A percentile compares a stretch with the other conserved stretches of the same genome.
phyloP scores from a whole-genome alignment of 2,797 vertebrate species.

The Tauraco hartlaubi region DNA sequence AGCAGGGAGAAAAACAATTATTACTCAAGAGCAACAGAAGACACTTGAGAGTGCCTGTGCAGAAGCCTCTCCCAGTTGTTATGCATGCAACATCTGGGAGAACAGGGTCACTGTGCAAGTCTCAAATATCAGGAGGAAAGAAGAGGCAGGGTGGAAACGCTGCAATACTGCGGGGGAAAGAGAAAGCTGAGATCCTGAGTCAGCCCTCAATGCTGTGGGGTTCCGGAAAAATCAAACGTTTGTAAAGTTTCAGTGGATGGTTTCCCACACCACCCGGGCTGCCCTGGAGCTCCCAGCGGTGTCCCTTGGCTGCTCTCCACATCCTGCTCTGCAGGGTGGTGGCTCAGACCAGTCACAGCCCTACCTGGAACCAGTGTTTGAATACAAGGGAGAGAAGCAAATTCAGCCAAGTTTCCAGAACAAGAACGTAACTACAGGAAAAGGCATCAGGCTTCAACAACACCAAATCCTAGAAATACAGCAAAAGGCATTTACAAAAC shows the following conservation, averaged over 20 bases:
- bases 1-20: background rate
- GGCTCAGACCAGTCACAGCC: constrained; percentile 19
- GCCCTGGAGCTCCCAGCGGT: background rate
- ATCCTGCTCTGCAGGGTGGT: constrained; percentile 65
- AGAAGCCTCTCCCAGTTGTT: background rate
- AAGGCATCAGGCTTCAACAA: background rate
- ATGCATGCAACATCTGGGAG: background rate
- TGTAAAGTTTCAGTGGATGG: constrained; percentile 41
- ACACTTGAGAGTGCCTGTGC: background rate
- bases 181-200: background rate
- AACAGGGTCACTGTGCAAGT: constrained; percentile 16
- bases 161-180: background rate
- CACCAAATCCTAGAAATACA: background rate
- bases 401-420: constrained; percentile 1
- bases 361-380: constrained; percentile 6
- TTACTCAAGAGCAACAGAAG: background rate
- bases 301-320: constrained; percentile 68
- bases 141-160: background rate
- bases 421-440: too few relatives aligned
- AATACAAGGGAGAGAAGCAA: constrained; percentile 30
- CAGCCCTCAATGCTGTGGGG: constrained; percentile 21
- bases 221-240: constrained; percentile 58
- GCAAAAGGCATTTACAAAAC: background rate
- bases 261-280: constrained; percentile 15
- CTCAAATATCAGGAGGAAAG: background rate